phyloP scores from a whole-genome alignment of 2,113 vertebrate species.

The Oncorhynchus clarkii region DNA sequence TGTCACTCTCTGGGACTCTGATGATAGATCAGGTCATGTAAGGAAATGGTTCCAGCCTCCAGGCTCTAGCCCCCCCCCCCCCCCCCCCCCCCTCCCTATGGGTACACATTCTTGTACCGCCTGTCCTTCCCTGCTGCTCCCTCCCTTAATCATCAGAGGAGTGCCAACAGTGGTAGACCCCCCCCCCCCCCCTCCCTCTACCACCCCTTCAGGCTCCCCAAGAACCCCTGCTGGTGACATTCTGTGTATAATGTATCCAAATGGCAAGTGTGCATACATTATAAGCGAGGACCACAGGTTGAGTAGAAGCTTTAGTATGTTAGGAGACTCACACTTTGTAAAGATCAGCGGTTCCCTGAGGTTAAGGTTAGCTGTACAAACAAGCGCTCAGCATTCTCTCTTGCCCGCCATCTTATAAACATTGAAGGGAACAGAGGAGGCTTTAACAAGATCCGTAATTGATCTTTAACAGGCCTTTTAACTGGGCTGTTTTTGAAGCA shows the following conservation, averaged over 20 bases:
- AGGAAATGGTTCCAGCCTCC: background rate
- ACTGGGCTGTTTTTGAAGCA: too few relatives aligned
- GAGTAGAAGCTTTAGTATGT: too few relatives aligned
- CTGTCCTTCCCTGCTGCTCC: conserved; percentile 5
- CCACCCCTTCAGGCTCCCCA: conserved; percentile 26
- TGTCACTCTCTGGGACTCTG: background rate
- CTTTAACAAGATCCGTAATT: too few relatives aligned
- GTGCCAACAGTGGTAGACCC: background rate
- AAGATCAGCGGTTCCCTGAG: conserved; percentile 29
- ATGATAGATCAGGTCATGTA: background rate
- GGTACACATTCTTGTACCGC: conserved; percentile 7
- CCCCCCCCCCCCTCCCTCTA: background rate
- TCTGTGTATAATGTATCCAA: conserved; percentile 53
- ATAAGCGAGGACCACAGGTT: conserved; percentile 11
- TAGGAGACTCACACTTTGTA: conserved; percentile 2
- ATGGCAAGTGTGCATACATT: conserved; percentile 51
- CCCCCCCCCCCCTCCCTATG: too few relatives aligned
- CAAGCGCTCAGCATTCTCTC: conserved; percentile 28
- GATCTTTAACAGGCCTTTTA: too few relatives aligned
- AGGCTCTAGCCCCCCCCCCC: too few relatives aligned
- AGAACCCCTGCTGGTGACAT: conserved; percentile 46
- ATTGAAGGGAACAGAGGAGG: too few relatives aligned
- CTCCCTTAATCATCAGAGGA: conserved; percentile 26
- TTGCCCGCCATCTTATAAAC: conserved; percentile 9
- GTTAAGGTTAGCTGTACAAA: conserved; percentile 27